phyloP scores from a whole-genome alignment of 2,797 vertebrate genomes.

The Rhynchonycteris naso region DNA sequence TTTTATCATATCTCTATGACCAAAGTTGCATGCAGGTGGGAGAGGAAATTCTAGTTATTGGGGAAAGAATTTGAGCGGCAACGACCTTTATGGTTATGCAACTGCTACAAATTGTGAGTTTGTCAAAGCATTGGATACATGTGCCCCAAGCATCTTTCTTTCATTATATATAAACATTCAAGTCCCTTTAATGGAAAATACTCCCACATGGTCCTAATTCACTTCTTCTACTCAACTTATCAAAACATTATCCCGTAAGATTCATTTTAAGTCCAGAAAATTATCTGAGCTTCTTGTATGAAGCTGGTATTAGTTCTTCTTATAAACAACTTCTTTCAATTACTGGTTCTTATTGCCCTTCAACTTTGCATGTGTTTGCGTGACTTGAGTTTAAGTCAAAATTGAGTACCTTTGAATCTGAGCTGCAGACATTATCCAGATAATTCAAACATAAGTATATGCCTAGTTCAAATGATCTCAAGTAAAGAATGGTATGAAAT shows the following conservation, averaged over 20 bases:
- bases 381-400: conserved; percentile 58
- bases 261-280: conserved; percentile 72
- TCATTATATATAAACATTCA: conserved; percentile 66
- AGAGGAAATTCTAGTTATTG: neutral
- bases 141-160: conserved; percentile 65
- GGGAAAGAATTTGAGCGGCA: neutral
- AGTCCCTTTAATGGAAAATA: conserved; percentile 50
- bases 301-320: conserved; percentile 54
- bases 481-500: conserved; percentile 33
- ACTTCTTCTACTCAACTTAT: conserved; percentile 69
- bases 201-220: conserved; percentile 75
- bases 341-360: conserved; percentile 7
- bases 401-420: conserved; percentile 37
- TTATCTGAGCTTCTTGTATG: conserved; percentile 63
- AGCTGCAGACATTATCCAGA: conserved; percentile 49
- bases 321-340: conserved; percentile 64
- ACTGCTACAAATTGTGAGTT: conserved; percentile 52
- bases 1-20: neutral
- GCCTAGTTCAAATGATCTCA: conserved; percentile 39
- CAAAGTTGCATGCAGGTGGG: neutral
- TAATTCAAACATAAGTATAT: conserved; percentile 41
- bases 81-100: neutral
- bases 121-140: conserved; percentile 50
- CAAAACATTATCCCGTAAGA: conserved; percentile 74
- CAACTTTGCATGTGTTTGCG: conserved; percentile 34